Evolutionary conservation across 2,113 vertebrate genomes (phyloP).

Genomic region (Psittacula cyanocephala): DNA sequence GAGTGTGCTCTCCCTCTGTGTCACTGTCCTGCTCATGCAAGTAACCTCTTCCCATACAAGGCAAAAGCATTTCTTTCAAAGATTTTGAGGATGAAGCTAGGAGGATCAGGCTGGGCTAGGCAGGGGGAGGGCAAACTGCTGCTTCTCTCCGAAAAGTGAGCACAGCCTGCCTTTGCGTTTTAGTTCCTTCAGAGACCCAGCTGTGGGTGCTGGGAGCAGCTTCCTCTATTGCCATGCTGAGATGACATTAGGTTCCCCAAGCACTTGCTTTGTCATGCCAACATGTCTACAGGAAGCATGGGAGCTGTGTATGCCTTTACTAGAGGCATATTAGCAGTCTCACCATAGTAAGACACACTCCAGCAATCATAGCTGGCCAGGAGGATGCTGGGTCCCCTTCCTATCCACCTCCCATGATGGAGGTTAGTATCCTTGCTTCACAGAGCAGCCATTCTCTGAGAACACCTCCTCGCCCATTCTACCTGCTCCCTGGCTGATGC

Average conservation of each 20-base stretch:
- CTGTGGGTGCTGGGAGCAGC: neutral
- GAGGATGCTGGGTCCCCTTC: neutral
- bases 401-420: neutral
- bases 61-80: neutral
- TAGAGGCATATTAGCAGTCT: too few relatives aligned
- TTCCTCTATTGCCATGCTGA: neutral
- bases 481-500: neutral
- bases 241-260: accelerated
- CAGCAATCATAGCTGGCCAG: neutral
- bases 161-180: neutral
- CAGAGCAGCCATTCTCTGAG: neutral
- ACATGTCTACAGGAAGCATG: accelerated
- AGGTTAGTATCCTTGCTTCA: neutral
- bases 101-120: neutral
- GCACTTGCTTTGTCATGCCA: neutral
- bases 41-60: neutral
- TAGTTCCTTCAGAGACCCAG: neutral
- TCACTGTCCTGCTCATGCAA: neutral
- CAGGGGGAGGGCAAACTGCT: neutral
- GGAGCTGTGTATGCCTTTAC: neutral
- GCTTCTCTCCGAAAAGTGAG: neutral
- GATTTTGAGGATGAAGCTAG: neutral
- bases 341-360: neutral
- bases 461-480: accelerated
- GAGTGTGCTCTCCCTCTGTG: accelerated